Evolutionary conservation across 2,113 vertebrate genomes (phyloP).

Genomic region (Daboia siamensis): DNA sequence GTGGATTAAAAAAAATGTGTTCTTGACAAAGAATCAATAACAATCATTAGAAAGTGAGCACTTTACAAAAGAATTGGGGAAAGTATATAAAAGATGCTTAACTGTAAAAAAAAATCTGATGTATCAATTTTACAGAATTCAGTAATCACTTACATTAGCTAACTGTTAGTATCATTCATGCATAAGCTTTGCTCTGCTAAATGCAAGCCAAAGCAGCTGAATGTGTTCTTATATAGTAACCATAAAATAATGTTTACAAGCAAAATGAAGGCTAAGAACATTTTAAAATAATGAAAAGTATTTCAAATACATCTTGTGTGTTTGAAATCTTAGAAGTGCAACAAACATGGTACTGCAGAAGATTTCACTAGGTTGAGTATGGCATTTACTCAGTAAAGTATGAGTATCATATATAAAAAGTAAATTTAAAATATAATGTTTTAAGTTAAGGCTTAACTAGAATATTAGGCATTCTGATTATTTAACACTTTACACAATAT

Average conservation of each 20-base stretch:
- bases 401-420: not conserved
- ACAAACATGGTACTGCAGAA: not conserved
- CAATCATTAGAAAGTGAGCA: not conserved
- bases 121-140: not conserved
- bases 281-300: conserved; percentile 4
- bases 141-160: not conserved
- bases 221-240: not conserved
- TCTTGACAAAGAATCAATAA: not conserved
- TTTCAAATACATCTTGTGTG: conserved; percentile 1
- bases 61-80: not conserved
- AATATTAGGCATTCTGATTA: not conserved
- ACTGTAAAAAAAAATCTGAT: conserved; percentile 22
- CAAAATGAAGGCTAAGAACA: conserved; percentile 19
- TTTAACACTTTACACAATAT: not conserved
- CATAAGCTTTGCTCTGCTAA: conserved; percentile 22
- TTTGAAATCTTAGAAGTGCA: not conserved
- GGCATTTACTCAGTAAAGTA: not conserved
- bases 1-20: not conserved
- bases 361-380: not conserved
- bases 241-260: conserved; percentile 19
- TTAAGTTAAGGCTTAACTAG: not conserved
- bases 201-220: not conserved
- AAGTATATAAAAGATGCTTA: not conserved
- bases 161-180: not conserved
- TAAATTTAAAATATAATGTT: not conserved